Evolutionary conservation across 2,888 invertebrate genomes (phyloP).

Genomic region (Orthonevra nobilis): DNA sequence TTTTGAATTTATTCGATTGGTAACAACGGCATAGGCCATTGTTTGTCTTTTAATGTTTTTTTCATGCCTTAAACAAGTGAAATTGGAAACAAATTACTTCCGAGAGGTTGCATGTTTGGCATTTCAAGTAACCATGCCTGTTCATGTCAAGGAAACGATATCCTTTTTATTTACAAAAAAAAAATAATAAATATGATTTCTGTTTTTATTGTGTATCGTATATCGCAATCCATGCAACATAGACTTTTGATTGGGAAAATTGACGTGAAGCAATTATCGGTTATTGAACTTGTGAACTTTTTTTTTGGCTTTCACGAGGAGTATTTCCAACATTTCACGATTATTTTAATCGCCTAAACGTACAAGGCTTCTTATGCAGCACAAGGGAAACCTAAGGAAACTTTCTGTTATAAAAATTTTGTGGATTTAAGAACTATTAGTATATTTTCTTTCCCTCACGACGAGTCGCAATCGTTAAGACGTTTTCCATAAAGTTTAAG

Average conservation of each 20-base stretch:
- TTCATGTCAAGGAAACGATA: constrained; percentile 12
- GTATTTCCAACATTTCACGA: too few species aligned
- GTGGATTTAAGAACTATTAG: too few species aligned
- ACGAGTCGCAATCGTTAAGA: too few species aligned
- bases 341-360: too few species aligned
- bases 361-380: too few species aligned
- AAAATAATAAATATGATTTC: background rate
- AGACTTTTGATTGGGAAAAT: background rate
- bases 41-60: background rate
- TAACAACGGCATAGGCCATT: constrained; percentile 8
- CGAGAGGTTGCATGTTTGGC: constrained; percentile 37
- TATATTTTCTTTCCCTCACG: too few species aligned
- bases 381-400: too few species aligned
- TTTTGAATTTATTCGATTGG: background rate
- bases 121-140: background rate
- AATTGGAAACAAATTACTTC: constrained; percentile 45
- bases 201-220: constrained; percentile 2
- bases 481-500: too few species aligned
- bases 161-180: constrained; percentile 16
- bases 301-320: too few species aligned
- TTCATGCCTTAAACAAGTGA: background rate
- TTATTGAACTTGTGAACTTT: background rate
- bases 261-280: background rate
- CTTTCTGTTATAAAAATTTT: too few species aligned
- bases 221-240: background rate